phyloP scores from a whole-genome alignment of 2,888 invertebrate species.

The Auanema freiburgensis region DNA sequence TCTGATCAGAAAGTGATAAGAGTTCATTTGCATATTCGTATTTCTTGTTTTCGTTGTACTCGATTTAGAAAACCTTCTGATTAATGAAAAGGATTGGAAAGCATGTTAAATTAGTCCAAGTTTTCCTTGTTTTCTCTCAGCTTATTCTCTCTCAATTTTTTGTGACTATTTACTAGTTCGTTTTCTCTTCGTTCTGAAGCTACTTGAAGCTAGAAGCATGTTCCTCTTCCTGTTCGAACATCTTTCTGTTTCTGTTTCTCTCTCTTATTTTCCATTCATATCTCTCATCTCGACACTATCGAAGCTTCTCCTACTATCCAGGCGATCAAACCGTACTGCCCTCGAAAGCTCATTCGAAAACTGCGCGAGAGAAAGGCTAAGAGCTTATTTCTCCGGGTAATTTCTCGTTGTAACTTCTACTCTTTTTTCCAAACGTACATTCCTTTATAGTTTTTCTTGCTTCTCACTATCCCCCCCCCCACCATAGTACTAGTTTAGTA shows the following conservation, averaged over 20 bases:
- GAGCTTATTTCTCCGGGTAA: too few relatives aligned
- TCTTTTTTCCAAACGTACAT: too few relatives aligned
- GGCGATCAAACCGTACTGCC: too few relatives aligned
- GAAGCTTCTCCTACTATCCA: too few relatives aligned
- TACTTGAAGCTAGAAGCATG: background rate
- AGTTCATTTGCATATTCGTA: too few relatives aligned
- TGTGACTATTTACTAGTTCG: background rate
- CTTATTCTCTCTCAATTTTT: background rate
- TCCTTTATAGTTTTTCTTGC: background rate
- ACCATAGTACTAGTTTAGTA: too few relatives aligned
- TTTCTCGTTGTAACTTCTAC: too few relatives aligned
- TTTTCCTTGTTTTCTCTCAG: background rate
- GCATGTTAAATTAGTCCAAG: slow-evolving; percentile 1
- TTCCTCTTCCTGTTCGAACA: slow-evolving; percentile 1
- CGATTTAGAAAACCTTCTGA: too few relatives aligned
- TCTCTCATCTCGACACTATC: background rate
- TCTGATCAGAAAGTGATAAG: too few relatives aligned
- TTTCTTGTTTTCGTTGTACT: too few relatives aligned
- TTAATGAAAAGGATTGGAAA: slow-evolving; percentile 7
- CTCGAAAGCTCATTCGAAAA: too few relatives aligned
- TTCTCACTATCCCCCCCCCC: background rate
- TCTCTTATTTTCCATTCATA: slow-evolving; percentile 11
- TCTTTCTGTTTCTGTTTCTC: slow-evolving; percentile 3
- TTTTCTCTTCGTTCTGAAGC: background rate
- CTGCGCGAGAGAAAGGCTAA: too few relatives aligned